These are phyloP conservation scores for Perca schrenkii DNA, from an alignment of 2,113 vertebrate genomes.

Conservation along the genomic window DNA sequence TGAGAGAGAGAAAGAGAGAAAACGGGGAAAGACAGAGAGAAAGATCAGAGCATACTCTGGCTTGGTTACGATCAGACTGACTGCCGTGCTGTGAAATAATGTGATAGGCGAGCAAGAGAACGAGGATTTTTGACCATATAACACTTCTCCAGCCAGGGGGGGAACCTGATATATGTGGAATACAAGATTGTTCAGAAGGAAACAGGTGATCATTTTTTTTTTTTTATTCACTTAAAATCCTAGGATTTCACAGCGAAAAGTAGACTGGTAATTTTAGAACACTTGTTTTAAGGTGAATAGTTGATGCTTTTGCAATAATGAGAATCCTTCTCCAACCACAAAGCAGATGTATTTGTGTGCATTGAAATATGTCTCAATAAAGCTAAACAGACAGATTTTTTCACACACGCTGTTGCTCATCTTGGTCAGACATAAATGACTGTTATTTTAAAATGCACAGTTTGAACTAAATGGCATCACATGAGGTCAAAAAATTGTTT, in stretches of 20 bases:
- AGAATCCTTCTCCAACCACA: background rate
- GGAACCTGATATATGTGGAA: slow-evolving; percentile 47
- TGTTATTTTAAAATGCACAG: background rate
- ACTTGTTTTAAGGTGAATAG: slow-evolving; percentile 8
- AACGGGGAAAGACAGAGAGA: slow-evolving; percentile 37
- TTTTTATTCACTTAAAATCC: slow-evolving; percentile 1
- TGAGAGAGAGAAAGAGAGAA: background rate
- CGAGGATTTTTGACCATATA: slow-evolving; percentile 19
- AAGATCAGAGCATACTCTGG: slow-evolving; percentile 47
- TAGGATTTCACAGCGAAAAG: background rate
- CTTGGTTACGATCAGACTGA: slow-evolving; percentile 39
- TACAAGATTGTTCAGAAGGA: slow-evolving; percentile 41
- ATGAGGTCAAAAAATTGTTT: background rate
- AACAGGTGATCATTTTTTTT: slow-evolving; percentile 72
- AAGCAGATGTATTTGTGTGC: background rate
- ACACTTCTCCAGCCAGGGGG: background rate
- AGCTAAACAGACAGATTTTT: slow-evolving; percentile 8
- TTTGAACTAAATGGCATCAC: background rate
- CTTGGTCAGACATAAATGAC: background rate
- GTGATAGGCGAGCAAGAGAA: slow-evolving; percentile 43
- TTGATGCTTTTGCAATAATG: background rate
- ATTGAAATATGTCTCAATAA: background rate
- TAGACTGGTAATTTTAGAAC: background rate
- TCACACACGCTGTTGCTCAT: slow-evolving; percentile 4
- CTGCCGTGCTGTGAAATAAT: slow-evolving; percentile 42